phyloP scores from a whole-genome alignment of 2,113 vertebrate genomes.

The Oreamnos americanus region DNA sequence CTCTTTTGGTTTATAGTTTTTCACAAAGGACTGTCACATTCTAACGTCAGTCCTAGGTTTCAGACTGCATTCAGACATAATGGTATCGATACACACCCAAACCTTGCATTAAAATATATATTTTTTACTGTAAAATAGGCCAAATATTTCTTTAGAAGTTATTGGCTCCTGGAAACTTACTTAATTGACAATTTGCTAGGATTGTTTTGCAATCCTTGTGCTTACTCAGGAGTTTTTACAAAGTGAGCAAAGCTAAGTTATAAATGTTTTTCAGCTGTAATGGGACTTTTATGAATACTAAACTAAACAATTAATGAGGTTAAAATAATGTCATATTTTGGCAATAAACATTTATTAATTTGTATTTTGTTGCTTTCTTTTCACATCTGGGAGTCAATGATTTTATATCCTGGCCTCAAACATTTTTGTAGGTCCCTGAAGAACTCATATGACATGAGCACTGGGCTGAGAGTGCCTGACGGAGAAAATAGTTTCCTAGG shows the following conservation, averaged over 20 bases:
- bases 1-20: background rate
- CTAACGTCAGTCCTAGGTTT: background rate
- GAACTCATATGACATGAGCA: background rate
- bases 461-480: background rate
- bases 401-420: slow-evolving; percentile 1
- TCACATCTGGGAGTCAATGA: background rate
- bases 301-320: background rate
- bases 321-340: slow-evolving; percentile 31
- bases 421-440: background rate
- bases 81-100: background rate
- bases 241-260: background rate
- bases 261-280: slow-evolving; percentile 10
- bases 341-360: background rate
- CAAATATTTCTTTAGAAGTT: background rate
- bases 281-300: slow-evolving; percentile 25
- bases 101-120: background rate
- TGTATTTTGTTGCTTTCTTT: background rate
- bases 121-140: background rate
- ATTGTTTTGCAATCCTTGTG: background rate
- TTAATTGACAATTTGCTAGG: slow-evolving; percentile 1
- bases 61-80: background rate
- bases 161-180: background rate
- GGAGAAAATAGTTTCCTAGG: background rate
- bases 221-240: slow-evolving; percentile 28
- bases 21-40: background rate